Conservation (phyloP, 2,113 vertebrate species). For the Lota lota region DNA sequence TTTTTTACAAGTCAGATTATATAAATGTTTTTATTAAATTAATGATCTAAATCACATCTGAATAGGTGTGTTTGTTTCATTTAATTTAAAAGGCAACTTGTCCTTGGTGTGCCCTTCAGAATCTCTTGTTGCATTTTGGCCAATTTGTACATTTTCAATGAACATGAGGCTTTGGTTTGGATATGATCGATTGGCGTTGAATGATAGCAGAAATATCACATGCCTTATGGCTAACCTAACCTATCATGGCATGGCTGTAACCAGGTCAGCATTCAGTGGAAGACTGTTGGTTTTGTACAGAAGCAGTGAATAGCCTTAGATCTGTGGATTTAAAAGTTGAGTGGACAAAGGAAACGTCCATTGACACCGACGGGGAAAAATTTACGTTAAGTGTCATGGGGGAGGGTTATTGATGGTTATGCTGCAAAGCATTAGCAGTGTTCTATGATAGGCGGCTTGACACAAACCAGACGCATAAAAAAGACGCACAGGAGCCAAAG, state of each 20-base stretch:
- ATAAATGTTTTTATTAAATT: no score
- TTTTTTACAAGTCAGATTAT: no score
- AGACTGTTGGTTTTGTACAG: slow-evolving; percentile 4
- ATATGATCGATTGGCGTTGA: no score
- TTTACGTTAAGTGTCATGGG: slow-evolving; percentile 32
- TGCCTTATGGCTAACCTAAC: no score
- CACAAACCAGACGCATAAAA: not conserved
- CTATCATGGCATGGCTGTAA: no score
- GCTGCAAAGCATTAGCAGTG: slow-evolving; percentile 54
- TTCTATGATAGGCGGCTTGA: slow-evolving; percentile 43
- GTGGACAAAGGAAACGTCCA: slow-evolving; percentile 11
- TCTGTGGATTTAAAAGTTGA: not conserved
- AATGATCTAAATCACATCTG: no score
- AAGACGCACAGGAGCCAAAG: slow-evolving; percentile 14
- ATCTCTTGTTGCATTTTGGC: slow-evolving; percentile 27
- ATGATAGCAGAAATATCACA: no score
- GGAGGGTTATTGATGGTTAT: slow-evolving; percentile 39
- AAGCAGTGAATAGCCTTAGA: slow-evolving; percentile 15
- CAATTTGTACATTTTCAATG: not conserved
- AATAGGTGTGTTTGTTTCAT: no score
- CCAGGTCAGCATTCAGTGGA: no score
- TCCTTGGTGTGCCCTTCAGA: slow-evolving; percentile 74
- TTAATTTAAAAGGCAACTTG: slow-evolving; percentile 9
- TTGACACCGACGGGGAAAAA: not conserved
- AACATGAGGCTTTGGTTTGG: no score